A percentile compares a stretch with the other conserved stretches of the same genome.
phyloP scores from a whole-genome alignment of 1,140 invertebrate genomes.

The Hylaeus volcanicus region DNA sequence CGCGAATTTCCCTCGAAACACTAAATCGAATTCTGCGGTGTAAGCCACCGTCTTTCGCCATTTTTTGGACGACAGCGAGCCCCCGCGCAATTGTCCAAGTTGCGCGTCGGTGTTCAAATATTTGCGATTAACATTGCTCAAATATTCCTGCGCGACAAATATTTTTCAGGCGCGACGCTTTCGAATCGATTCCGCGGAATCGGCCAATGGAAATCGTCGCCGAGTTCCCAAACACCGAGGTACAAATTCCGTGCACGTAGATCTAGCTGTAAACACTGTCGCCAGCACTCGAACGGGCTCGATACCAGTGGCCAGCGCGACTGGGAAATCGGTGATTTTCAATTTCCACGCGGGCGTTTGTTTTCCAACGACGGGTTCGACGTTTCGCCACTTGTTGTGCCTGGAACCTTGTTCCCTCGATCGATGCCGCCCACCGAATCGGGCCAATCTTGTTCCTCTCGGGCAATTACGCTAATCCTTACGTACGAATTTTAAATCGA shows the following conservation, averaged over 20 bases:
- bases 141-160: neutral
- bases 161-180: conserved; percentile 10
- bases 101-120: neutral
- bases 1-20: no score
- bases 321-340: conserved; percentile 18
- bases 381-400: conserved; percentile 35
- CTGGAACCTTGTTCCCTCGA: neutral
- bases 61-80: no score
- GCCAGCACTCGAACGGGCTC: conserved; percentile 5
- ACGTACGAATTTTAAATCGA: no score
- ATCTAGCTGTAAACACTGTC: conserved; percentile 31
- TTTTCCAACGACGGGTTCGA: conserved; percentile 13
- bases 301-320: neutral
- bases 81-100: no score
- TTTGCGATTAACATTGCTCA: conserved; percentile 6
- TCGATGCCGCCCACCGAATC: conserved; percentile 10
- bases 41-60: no score
- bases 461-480: no score
- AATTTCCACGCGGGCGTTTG: conserved; percentile 35
- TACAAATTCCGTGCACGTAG: conserved; percentile 15
- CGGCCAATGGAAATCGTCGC: conserved; percentile 15
- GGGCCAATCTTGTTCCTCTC: conserved; percentile 16
- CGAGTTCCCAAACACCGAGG: conserved; percentile 6
- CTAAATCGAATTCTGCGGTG: no score
- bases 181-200: conserved; percentile 9